Evolutionary conservation across 1,140 invertebrate genomes (phyloP), one percentile per base, ranked within the genome.

Genomic region (silkworm (Bombyx mori)): DNA sequence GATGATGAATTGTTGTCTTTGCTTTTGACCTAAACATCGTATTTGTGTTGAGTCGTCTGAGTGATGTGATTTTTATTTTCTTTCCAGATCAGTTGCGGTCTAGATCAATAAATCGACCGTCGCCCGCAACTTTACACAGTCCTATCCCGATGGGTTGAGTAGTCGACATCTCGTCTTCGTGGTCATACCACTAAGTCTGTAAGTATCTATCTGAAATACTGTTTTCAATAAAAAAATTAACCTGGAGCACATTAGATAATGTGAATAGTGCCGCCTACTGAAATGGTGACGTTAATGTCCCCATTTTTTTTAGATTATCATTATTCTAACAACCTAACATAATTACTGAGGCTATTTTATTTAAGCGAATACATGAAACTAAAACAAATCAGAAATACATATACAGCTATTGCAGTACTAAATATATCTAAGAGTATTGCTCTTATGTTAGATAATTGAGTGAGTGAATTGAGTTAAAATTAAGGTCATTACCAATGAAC

Each of bases 81-180:
- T 61, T 83, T 80, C 6, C 76, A 84, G 81, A 84, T 78, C 76
- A 66, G 71, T 70, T 62, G 74, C 75, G 74, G 76, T 79, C 68
- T 82, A 80, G 74, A 71, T 71, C 66, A 72, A 10, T 55, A 56
- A 57, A 56, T 71, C 72, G 73, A 76, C 70, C 75, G 68, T 77
- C 72, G 60, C 65, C 69, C 71, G 69, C 69, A 63, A 75, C 68
- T 67, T 57, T 51, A 59, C 58, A 57, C 62, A 77, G 76, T 73
- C 61, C 73, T 61, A 74, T 86, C 79, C 81, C 77, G 79, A 86
- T 86, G 83, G 81, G 81, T 86, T 84, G 83, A 86, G 81, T 65
- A 83, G 80, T 79, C 80, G 61, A 83, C 68, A 65, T 53, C 58
- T 65, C 66, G 82, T 84, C 77, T 79, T 81, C 79, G 83, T 84